Base-by-base conservation (phyloP, 2,797 vertebrate genomes). In the Fratercula arctica region DNA sequence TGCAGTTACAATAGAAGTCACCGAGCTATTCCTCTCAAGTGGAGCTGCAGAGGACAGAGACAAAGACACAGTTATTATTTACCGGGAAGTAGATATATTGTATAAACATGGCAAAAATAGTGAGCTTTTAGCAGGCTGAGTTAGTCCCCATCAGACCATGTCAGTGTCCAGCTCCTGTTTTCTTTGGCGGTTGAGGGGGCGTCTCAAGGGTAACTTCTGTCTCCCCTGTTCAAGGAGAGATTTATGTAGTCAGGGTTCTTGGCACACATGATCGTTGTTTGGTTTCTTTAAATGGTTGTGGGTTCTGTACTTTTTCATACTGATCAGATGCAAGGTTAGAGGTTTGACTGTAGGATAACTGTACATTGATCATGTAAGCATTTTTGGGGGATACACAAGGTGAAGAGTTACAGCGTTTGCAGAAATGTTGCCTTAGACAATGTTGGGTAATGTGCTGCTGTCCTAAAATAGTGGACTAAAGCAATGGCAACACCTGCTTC, bases 391-490 rank as follows among this genome's bases (percentile, higher is more conserved):
- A 33, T 61, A 26, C 11, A 8, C 28, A 60, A 76, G 35, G 21
- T 39, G 16, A 87, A 48, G 46, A 33, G 33, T 67, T 88, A 45
- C 21, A 35, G 2, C 6, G 20, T 80, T 64, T 86, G 48, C 50
- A 91, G 85, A 85, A 92, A 60, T 29, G 10, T n/a, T 84, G 13
- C 45, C 31, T 64, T 53, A 54, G 29, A 86, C 79, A 75, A 31
- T 75, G n/a, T 45, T 86, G 61, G 25, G 31, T 20, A 16, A 19
- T 77, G 45, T 39, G 26, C 68, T 80, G 56, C 48, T 60, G 23
- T 75, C 60, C 29, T 84, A 95, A 95, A 96, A 93, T 86, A 89
- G 85, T 77, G 37, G 11, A 60, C 69, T 77, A 79, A 83, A 91
- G 56, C 56, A 87, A 45, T 14, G 20, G 31, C n/a, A 54, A 26